Percentiles rank a stretch among this genome's conserved stretches.
Conservation (phyloP, 1,140 invertebrate species). For the Drosophila erecta region DNA sequence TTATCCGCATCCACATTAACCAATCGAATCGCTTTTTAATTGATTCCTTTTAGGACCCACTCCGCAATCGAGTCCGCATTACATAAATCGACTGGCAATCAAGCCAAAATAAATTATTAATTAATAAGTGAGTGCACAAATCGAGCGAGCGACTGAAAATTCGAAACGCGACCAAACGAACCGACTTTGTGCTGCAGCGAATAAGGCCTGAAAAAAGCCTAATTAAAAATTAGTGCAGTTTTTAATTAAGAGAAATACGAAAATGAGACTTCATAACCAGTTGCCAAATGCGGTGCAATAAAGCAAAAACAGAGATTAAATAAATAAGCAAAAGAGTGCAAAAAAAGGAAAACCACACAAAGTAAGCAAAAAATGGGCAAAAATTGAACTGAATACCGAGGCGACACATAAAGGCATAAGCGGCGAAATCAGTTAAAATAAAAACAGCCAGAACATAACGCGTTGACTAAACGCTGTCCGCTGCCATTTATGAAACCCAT, state of each 20-base stretch:
- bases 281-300: conserved; percentile 71
- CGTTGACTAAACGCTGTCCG: conserved; percentile 74
- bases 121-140: conserved; percentile 43
- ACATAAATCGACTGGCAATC: conserved; percentile 42
- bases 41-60: conserved; percentile 14
- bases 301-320: conserved; percentile 47
- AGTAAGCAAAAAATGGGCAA: conserved; percentile 14
- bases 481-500: conserved; percentile 81
- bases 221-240: conserved; percentile 81
- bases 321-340: conserved; percentile 42
- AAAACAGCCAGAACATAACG: conserved; percentile 64
- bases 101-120: conserved; percentile 48
- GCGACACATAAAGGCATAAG: conserved; percentile 76
- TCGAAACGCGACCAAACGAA: conserved; percentile 16
- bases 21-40: conserved; percentile 22
- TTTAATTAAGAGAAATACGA: conserved; percentile 79
- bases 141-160: conserved; percentile 12
- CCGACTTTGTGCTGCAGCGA: conserved; percentile 9
- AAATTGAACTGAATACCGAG: conserved; percentile 79
- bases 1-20: neutral
- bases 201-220: conserved; percentile 50
- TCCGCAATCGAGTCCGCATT: conserved; percentile 4
- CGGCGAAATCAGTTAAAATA: conserved; percentile 36
- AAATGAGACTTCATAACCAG: conserved; percentile 82
- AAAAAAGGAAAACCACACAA: conserved; percentile 23